Percentiles rank a stretch among this genome's conserved stretches.
These are phyloP conservation scores for Diprion similis DNA, from an alignment of 1,140 invertebrate species.

Conservation along the genomic window DNA sequence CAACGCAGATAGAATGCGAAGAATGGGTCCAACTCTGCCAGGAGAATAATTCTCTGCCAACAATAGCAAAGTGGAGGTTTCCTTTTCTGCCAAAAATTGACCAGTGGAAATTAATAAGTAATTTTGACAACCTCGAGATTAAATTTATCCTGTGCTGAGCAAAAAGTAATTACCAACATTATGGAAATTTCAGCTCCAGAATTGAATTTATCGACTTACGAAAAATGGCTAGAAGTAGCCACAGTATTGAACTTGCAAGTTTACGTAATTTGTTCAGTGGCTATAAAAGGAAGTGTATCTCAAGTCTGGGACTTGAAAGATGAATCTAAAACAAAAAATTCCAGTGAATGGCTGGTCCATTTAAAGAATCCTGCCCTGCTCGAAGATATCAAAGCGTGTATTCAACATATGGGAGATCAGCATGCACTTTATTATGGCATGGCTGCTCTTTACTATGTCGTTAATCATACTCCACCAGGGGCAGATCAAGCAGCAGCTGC, in stretches of 20 bases:
- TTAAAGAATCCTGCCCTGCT: conserved; percentile 44
- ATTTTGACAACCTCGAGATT: conserved; percentile 6
- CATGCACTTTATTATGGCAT: conserved; percentile 46
- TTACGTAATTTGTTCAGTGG: conserved; percentile 53
- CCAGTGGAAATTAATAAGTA: conserved; percentile 50
- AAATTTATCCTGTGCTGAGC: conserved; percentile 6
- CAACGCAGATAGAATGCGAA: conserved; percentile 47
- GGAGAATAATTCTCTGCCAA: conserved; percentile 46
- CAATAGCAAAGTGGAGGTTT: conserved; percentile 55
- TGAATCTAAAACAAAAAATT: conserved; percentile 20
- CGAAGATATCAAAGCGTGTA: conserved; percentile 52
- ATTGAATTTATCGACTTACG: conserved; percentile 56
- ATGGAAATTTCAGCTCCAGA: conserved; percentile 46
- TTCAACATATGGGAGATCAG: conserved; percentile 45
- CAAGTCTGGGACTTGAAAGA: conserved; percentile 32
- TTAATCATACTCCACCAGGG: conserved; percentile 56
- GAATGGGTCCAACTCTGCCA: conserved; percentile 48
- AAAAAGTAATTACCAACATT: not conserved
- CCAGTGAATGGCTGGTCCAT: conserved; percentile 42
- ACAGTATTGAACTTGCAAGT: conserved; percentile 48
- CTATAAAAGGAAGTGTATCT: conserved; percentile 50
- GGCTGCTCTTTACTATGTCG: conserved; percentile 53
- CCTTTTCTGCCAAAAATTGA: conserved; percentile 48
- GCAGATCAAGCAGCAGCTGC: conserved; percentile 57
- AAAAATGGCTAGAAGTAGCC: conserved; percentile 55